Evolutionary conservation across 2,888 invertebrate species (phyloP), one percentile per base, ranked within the genome.

Genomic region (Theodoxus fluviatilis): DNA sequence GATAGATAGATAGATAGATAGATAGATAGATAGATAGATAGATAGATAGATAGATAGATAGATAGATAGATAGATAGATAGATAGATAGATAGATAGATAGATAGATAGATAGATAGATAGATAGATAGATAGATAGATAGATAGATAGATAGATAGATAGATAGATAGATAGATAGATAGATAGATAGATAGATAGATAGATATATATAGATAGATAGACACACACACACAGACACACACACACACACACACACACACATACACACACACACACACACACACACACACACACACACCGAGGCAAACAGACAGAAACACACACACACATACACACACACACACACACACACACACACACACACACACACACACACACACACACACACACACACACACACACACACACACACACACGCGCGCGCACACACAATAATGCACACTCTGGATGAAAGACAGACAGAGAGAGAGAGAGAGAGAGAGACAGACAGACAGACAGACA

Each of bases 401-500:
- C 63, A 38, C 63, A 63, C 38, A 38, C 63, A 63, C n/a, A 52
- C n/a, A 68, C 15, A 71, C 43, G 68, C 25, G 63, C n/a, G n/a
- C n/a, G n/a, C n/a, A n/a, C n/a, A n/a, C n/a, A n/a, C n/a, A n/a
- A n/a, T n/a, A n/a, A n/a, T n/a, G n/a, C n/a, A n/a, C n/a, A n/a
- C n/a, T n/a, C n/a, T n/a, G n/a, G n/a, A n/a, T n/a, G 70, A 70
- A 66, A 66, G 70, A 70, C 65, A 66, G 70, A 70, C 55, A 70
- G 65, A 70, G 70, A 66, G 65, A 70, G 70, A 70, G 70, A 70
- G 70, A 66, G 65, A 70, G 67, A 66, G 70, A 70, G 57, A 66
- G 59, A 67, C 43, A 70, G 59, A 66, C 43, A 70, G 59, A 68
- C 15, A 71, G 37, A 71, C 25, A 67, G 57, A 71, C 43, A 71